phyloP scores from a whole-genome alignment of 2,888 invertebrate species.

The Troglohyphantes excavatus region DNA sequence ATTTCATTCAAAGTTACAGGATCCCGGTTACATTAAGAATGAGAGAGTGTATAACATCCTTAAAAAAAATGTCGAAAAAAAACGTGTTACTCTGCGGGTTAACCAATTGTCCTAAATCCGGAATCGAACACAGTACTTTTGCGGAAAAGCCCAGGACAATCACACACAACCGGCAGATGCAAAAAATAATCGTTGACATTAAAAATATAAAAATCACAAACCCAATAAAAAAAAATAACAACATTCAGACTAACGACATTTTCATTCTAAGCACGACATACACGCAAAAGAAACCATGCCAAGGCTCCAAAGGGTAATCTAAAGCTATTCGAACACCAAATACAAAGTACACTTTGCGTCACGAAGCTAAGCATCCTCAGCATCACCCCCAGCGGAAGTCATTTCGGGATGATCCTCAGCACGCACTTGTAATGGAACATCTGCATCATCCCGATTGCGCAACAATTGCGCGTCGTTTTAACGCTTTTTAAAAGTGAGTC shows the following conservation, averaged over 20 bases:
- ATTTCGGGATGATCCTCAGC: neutral
- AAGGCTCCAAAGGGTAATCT: slow-evolving; percentile 9
- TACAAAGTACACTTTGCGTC: neutral
- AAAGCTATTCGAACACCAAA: neutral
- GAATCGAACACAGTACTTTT: no score
- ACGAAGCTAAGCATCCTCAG: neutral
- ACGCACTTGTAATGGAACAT: neutral
- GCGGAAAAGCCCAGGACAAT: no score
- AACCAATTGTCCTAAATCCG: no score
- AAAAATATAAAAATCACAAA: no score
- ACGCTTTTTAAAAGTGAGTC: neutral
- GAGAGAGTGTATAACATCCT: no score
- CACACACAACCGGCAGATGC: no score
- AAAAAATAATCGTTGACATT: no score
- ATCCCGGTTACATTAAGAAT: no score
- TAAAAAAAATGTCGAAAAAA: no score
- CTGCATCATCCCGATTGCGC: neutral
- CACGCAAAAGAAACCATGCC: neutral
- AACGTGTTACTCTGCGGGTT: no score
- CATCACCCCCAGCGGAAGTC: neutral
- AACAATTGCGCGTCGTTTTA: neutral
- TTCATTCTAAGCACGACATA: slow-evolving; percentile 1
- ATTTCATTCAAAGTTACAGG: no score
- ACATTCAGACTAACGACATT: neutral
- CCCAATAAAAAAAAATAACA: neutral